Conservation (phyloP, 2,888 invertebrate species). For the Idaea biselata region DNA sequence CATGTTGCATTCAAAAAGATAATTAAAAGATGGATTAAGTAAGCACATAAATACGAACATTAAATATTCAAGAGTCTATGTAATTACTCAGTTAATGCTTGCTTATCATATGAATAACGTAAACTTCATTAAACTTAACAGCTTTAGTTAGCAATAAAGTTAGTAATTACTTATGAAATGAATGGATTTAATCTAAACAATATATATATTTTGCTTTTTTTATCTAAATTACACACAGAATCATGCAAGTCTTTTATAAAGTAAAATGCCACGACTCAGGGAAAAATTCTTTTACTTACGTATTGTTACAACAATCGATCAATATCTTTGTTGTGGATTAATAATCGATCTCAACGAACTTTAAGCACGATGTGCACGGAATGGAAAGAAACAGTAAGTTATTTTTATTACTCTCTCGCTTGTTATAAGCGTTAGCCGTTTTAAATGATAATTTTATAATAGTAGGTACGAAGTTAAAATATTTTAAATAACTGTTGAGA, state of each 20-base stretch:
- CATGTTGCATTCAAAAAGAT: constrained; percentile 1
- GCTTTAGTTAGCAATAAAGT: constrained; percentile 12
- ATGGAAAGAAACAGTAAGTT: background rate
- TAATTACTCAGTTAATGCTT: constrained; percentile 27
- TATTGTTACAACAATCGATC: background rate
- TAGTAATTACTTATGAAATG: background rate
- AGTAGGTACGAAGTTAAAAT: background rate
- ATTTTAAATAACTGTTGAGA: background rate
- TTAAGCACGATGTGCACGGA: background rate
- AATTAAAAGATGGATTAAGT: background rate
- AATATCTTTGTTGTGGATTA: background rate
- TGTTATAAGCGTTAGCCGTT: background rate
- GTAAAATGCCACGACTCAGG: background rate
- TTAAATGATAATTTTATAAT: background rate
- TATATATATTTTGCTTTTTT: background rate
- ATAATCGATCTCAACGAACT: background rate
- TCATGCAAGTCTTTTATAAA: background rate
- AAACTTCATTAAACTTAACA: constrained; percentile 29
- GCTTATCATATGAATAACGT: constrained; percentile 28
- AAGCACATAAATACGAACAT: background rate
- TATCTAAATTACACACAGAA: background rate
- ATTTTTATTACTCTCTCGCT: background rate
- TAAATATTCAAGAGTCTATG: background rate
- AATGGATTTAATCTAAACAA: background rate
- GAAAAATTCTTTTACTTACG: background rate